Evolutionary conservation across 1,140 invertebrate species (phyloP), one percentile per base, ranked within the genome.

Genomic region (Zeugodacus cucurbitae): DNA sequence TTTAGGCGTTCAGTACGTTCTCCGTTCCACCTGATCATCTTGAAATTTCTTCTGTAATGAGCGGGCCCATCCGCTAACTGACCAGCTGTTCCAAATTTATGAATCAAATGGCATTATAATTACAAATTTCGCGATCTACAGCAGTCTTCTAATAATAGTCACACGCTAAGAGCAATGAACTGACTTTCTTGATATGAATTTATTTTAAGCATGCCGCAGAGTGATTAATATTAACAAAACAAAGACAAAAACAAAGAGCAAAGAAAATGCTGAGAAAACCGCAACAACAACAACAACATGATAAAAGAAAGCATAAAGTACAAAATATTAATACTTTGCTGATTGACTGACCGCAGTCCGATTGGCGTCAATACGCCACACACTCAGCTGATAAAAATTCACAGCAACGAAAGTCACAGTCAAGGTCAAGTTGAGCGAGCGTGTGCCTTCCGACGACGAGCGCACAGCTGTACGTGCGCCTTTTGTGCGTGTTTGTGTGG

Each of bases 321-420:
- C 4, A 4, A 74, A 37, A 74, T 17, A 74, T 37, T 37, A 41
- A 41, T 44, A 5, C 17, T 74, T 74, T 41, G 64, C 34, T 20
- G 17, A 41, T 41, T 37, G 70, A 74, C 29, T 67, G 64, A 32
- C 64, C 70, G 37, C 70, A 74, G 32, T 74, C 29, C 34, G 37
- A 41, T 74, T 37, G 37, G 70, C 70, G 70, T 74, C 70, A 37
- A 22, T 74, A 37, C 29, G 34, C 32, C 64, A 62, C n/a, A n/a
- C 62, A 67, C 32, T 37, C 70, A 74, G 37, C 70, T 74, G 70
- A 74, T 74, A 74, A 74, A 74, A 41, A 74, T 74, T 41, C 70
- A 41, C 64, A 74, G 29, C 37, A 44, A 87, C 34, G 88, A 88
- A 88, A 41, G 74, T 88, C 88, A 88, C 88, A 88, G 88, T 88